These are phyloP conservation scores for Norana najaformis DNA, from an alignment of 2,888 invertebrate species.

Conservation along the genomic window DNA sequence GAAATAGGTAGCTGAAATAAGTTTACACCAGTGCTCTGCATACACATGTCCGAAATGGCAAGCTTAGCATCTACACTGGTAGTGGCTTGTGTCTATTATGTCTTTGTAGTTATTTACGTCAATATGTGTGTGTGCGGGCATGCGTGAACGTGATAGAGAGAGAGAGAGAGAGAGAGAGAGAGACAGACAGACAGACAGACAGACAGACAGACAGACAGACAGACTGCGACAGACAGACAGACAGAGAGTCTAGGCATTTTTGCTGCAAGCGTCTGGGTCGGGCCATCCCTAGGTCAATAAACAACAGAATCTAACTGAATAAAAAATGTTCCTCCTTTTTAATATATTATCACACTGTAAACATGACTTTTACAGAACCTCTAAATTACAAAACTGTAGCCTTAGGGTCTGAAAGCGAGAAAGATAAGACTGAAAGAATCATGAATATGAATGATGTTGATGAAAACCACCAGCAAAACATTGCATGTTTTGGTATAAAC, in stretches of 20 bases:
- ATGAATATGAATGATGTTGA: background rate
- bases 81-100: background rate
- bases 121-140: background rate
- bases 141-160: background rate
- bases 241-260: too few species aligned
- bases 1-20: background rate
- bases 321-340: background rate
- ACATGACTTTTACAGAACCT: background rate
- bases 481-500: background rate
- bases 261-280: too few species aligned
- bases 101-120: background rate
- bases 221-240: too few species aligned
- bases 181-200: too few species aligned
- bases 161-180: too few species aligned
- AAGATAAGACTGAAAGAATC: background rate
- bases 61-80: background rate
- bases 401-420: background rate
- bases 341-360: background rate
- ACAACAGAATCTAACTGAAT: background rate
- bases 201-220: too few species aligned
- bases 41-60: background rate
- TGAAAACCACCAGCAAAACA: slow-evolving; percentile 13
- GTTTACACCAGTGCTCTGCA: background rate
- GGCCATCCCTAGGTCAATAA: too few species aligned
- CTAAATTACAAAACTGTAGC: background rate